phyloP scores from a whole-genome alignment of 2,113 vertebrate genomes.

The Pteropus alecto region DNA sequence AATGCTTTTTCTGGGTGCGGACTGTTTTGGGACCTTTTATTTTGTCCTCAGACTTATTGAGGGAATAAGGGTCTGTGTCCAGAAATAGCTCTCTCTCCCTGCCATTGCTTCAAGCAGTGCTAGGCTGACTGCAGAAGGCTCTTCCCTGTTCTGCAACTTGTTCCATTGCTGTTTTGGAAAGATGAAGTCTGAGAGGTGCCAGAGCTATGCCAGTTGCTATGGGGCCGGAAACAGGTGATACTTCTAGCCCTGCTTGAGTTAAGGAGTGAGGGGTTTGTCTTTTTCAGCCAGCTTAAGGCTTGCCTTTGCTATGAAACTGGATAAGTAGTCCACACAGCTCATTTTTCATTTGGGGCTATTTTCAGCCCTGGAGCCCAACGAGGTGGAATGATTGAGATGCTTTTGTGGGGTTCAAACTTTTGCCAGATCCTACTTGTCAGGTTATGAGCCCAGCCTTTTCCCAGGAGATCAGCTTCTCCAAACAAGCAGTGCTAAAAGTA shows the following conservation, averaged over 20 bases:
- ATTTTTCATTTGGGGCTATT: conserved; percentile 79
- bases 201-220: conserved; percentile 18
- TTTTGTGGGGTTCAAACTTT: conserved; percentile 63
- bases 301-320: conserved; percentile 28
- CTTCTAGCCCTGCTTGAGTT: conserved; percentile 15
- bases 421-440: conserved; percentile 52
- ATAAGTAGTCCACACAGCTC: conserved; percentile 66
- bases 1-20: not conserved
- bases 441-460: conserved; percentile 48
- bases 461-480: conserved; percentile 51
- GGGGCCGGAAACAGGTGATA: conserved; percentile 51
- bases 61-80: not conserved
- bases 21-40: not conserved
- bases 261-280: conserved; percentile 48
- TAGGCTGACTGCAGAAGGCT: conserved; percentile 13
- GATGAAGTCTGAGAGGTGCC: conserved; percentile 2
- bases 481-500: conserved; percentile 39
- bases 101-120: not conserved
- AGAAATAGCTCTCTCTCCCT: not conserved
- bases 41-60: conserved; percentile 26
- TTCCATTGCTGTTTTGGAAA: conserved; percentile 63
- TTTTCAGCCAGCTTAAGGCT: not conserved
- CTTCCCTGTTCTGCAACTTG: conserved; percentile 38
- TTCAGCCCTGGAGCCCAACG: conserved; percentile 73
- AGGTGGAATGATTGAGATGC: conserved; percentile 81